Conservation (phyloP, 2,888 invertebrate species). For the Pherbina coryleti region DNA sequence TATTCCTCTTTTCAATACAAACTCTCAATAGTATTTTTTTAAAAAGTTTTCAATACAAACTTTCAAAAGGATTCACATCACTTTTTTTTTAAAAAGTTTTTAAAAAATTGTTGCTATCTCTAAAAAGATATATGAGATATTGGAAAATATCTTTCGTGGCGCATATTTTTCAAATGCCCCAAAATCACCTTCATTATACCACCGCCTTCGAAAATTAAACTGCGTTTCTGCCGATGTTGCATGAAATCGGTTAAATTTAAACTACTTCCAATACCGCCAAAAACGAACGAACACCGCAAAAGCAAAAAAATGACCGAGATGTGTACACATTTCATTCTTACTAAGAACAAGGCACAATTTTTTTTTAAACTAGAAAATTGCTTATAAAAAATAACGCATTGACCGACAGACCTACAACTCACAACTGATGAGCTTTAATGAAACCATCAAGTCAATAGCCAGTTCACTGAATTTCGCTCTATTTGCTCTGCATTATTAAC, state of each 20-base stretch:
- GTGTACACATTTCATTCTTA: neutral
- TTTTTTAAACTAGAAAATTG: neutral
- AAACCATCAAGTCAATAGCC: neutral
- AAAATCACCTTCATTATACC: conserved; percentile 53
- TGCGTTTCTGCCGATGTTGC: conserved; percentile 50
- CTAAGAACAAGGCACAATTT: neutral
- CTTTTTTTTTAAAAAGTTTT: no score
- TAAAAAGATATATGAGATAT: no score
- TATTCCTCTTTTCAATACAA: no score
- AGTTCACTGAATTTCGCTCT: neutral
- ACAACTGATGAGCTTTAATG: neutral
- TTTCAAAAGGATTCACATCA: no score
- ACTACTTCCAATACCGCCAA: conserved; percentile 33
- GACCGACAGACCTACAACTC: neutral
- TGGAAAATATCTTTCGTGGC: neutral
- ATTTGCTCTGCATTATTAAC: neutral
- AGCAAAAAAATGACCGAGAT: conserved; percentile 15
- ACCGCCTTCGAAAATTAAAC: conserved; percentile 53
- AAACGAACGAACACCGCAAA: neutral
- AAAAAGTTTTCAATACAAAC: no score
- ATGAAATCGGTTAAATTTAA: conserved; percentile 49
- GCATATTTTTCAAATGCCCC: neutral
- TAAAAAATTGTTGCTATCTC: no score
- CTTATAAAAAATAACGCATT: neutral
- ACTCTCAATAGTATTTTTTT: no score